Evolutionary conservation across 2,888 invertebrate genomes (phyloP).

Genomic region (Macrophya alboannulata): DNA sequence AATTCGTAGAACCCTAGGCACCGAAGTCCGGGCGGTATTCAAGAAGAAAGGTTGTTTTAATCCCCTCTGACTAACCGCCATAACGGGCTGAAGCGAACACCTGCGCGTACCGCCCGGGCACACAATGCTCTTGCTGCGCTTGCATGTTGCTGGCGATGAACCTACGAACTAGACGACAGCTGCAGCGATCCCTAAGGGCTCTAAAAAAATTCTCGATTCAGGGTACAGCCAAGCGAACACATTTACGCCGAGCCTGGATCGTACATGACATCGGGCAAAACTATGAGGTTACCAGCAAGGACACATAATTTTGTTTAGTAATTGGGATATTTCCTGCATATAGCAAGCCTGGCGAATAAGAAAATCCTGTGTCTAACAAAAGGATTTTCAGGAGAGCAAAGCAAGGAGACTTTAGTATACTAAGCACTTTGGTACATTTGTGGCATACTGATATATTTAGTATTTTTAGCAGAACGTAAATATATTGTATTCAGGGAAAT

Average conservation of each 20-base stretch:
- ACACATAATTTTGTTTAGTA: neutral
- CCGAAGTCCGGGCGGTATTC: neutral
- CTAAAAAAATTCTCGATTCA: neutral
- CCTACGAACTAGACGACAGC: neutral
- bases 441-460: neutral
- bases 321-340: neutral
- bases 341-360: neutral
- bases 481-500: neutral
- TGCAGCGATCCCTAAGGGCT: neutral
- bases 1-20: neutral
- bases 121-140: neutral
- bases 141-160: neutral
- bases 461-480: neutral
- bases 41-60: slow-evolving; percentile 10
- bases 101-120: neutral
- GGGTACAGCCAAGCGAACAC: neutral
- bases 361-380: neutral
- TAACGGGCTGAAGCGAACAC: neutral
- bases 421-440: too few species aligned
- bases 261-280: neutral
- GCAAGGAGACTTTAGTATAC: neutral
- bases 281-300: neutral
- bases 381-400: neutral
- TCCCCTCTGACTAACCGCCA: slow-evolving; percentile 5
- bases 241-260: neutral